phyloP scores from a whole-genome alignment of 2,888 invertebrate genomes.

The Meteorus cinctellus region DNA sequence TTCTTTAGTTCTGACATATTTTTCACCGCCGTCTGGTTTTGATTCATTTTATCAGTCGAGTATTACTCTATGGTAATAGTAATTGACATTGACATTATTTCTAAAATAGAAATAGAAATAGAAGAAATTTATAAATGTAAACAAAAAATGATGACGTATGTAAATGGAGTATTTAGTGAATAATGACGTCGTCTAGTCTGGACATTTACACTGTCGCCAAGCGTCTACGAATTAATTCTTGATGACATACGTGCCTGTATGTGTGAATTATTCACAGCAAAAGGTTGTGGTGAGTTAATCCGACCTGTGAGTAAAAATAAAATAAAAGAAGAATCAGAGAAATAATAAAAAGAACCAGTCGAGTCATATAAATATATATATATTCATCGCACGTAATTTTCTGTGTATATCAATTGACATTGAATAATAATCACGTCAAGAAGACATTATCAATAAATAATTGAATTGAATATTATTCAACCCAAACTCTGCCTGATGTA shows the following conservation, averaged over 20 bases:
- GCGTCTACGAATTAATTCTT: slow-evolving; percentile 24
- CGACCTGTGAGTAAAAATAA: background rate
- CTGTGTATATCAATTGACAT: slow-evolving; percentile 13
- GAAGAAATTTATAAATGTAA: background rate
- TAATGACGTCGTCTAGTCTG: slow-evolving; percentile 42
- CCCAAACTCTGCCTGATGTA: background rate
- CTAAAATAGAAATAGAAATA: background rate
- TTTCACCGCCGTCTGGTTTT: background rate
- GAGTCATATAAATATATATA: background rate
- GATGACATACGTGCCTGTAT: background rate
- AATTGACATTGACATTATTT: background rate
- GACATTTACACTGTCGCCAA: slow-evolving; percentile 32
- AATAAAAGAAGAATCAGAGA: background rate
- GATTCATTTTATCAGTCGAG: no score
- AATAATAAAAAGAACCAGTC: background rate
- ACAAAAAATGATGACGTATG: slow-evolving; percentile 25
- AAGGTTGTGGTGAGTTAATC: slow-evolving; percentile 1
- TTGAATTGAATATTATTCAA: slow-evolving; percentile 34
- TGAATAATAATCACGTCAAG: slow-evolving; percentile 4
- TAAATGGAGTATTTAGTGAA: slow-evolving; percentile 34
- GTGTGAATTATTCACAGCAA: slow-evolving; percentile 26
- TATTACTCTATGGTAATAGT: no score
- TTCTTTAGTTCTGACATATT: background rate
- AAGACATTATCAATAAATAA: slow-evolving; percentile 9
- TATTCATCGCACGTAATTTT: background rate